phyloP scores from a whole-genome alignment of 2,797 vertebrate species.

The Manis pentadactyla region DNA sequence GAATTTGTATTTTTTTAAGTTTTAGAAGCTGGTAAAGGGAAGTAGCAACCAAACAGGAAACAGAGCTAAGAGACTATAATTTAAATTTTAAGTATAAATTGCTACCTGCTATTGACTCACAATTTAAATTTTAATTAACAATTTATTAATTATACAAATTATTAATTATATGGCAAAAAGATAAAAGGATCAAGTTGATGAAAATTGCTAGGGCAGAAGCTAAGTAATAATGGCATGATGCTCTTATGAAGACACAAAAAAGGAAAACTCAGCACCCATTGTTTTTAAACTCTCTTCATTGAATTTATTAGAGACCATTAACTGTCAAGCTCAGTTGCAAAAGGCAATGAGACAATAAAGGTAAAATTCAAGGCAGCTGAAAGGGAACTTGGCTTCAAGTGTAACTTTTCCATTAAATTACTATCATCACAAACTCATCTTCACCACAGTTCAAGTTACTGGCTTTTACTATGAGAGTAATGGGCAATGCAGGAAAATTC shows the following conservation, averaged over 20 bases:
- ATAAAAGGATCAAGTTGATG: conserved; percentile 28
- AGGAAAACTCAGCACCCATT: conserved; percentile 69
- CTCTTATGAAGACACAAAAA: conserved; percentile 63
- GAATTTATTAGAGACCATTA: conserved; percentile 85
- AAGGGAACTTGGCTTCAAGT: conserved; percentile 76
- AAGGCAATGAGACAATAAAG: conserved; percentile 85
- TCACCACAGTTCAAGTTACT: conserved; percentile 44
- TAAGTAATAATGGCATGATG: conserved; percentile 68
- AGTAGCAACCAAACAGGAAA: conserved; percentile 54
- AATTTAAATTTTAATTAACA: conserved; percentile 52
- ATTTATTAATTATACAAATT: conserved; percentile 27
- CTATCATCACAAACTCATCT: conserved; percentile 81
- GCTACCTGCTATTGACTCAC: neutral
- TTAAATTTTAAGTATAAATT: conserved; percentile 44
- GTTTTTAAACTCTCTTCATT: conserved; percentile 75
- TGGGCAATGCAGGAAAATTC: conserved; percentile 56
- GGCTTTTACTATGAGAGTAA: conserved; percentile 52
- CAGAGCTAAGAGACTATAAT: neutral
- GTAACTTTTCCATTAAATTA: conserved; percentile 81
- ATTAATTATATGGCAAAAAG: neutral
- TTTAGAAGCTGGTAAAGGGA: conserved; percentile 58
- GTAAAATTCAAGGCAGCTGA: conserved; percentile 79
- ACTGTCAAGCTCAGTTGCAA: conserved; percentile 80
- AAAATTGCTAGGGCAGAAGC: conserved; percentile 65
- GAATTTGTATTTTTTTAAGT: conserved; percentile 76